A percentile compares a stretch with the other conserved stretches of the same genome.
Evolutionary conservation across 2,888 invertebrate species (phyloP).

Genomic region (Yponomeuta cagnagella): DNA sequence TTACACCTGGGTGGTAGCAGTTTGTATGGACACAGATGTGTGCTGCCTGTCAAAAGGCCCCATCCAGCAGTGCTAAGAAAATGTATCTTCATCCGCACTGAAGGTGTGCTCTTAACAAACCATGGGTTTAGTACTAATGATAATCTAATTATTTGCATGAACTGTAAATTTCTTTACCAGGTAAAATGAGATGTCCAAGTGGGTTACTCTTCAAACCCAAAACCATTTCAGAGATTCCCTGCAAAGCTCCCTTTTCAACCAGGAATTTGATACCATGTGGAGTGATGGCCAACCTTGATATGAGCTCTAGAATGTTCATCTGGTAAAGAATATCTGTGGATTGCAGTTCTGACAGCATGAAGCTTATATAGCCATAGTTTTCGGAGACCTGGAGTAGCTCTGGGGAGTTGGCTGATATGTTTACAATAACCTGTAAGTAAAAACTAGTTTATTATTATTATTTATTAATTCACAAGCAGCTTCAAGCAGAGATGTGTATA

Average conservation of each 20-base stretch:
- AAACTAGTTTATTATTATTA: no score
- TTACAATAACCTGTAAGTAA: slow-evolving; percentile 74
- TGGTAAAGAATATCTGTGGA: slow-evolving; percentile 85
- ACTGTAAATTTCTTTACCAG: background rate
- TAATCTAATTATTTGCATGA: no score
- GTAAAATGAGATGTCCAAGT: slow-evolving; percentile 79
- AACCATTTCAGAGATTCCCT: slow-evolving; percentile 78
- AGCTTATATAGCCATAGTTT: slow-evolving; percentile 78
- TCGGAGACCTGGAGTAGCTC: slow-evolving; percentile 76
- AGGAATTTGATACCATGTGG: slow-evolving; percentile 85
- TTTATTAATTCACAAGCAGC: no score
- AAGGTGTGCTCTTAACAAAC: no score
- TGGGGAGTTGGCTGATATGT: slow-evolving; percentile 76
- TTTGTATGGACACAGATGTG: no score
- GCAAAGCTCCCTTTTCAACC: slow-evolving; percentile 79
- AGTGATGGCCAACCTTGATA: slow-evolving; percentile 81
- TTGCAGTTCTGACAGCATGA: slow-evolving; percentile 80
- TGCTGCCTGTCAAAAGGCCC: no score
- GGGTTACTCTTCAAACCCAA: slow-evolving; percentile 77
- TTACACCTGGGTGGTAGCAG: no score
- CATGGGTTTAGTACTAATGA: no score
- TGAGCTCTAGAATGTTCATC: slow-evolving; percentile 86
- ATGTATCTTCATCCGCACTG: no score
- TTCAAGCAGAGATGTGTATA: no score
- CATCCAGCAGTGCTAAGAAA: no score